phyloP scores from a whole-genome alignment of 2,888 invertebrate genomes.

The Nemurella pictetii region DNA sequence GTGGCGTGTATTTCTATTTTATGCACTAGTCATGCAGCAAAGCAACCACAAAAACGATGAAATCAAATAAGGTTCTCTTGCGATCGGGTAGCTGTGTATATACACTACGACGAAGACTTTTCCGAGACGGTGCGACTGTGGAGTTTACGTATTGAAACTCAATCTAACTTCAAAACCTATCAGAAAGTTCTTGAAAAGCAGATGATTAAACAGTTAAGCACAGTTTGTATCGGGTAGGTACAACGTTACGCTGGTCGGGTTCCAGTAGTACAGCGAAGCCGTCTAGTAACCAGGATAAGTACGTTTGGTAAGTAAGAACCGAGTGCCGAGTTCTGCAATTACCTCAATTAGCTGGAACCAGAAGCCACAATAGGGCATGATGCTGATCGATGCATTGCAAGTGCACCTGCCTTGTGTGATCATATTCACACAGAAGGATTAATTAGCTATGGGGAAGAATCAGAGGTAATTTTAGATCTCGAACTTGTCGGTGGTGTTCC shows the following conservation, averaged over 20 bases:
- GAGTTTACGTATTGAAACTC: background rate
- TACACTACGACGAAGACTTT: background rate
- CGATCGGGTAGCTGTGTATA: no score
- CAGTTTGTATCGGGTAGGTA: background rate
- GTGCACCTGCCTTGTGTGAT: background rate
- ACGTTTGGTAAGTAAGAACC: background rate
- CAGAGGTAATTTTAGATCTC: no score
- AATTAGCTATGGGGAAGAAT: no score
- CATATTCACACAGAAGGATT: no score
- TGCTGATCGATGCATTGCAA: background rate
- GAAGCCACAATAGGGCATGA: background rate
- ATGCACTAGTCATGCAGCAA: no score
- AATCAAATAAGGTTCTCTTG: background rate
- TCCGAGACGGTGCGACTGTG: background rate
- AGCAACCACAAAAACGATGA: background rate
- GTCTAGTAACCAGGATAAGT: background rate
- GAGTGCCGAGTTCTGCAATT: background rate
- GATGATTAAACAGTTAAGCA: background rate
- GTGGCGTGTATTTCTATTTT: no score
- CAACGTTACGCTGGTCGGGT: background rate
- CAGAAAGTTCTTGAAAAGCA: background rate
- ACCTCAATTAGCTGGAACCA: background rate
- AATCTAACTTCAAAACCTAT: constrained; percentile 10
- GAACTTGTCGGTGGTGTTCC: no score
- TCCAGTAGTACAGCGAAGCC: background rate